Evolutionary conservation across 2,797 vertebrate species (phyloP).

Genomic region (Limnodromus scolopaceus): DNA sequence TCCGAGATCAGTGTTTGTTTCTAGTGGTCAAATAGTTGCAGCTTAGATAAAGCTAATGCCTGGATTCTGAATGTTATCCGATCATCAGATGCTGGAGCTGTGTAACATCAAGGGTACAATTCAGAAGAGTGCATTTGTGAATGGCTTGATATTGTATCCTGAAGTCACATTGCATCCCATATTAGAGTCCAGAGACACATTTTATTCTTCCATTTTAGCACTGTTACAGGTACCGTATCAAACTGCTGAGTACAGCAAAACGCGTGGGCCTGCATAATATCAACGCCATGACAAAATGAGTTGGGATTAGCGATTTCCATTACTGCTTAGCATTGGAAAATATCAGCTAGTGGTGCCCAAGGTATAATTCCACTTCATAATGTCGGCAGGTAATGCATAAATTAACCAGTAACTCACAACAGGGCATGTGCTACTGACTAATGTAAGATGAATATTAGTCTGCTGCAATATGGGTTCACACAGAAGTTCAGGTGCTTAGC

Average conservation of each 20-base stretch:
- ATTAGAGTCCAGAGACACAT: not conserved
- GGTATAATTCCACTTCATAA: constrained; percentile 8
- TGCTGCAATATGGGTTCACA: not conserved
- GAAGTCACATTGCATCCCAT: not conserved
- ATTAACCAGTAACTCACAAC: not conserved
- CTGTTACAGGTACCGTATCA: not conserved
- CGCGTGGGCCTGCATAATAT: not conserved
- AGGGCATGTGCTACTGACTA: not conserved
- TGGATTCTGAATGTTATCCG: not conserved
- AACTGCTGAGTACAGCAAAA: constrained; percentile 28
- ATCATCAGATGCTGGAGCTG: not conserved
- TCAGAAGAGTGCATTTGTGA: not conserved
- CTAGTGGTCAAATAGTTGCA: not conserved
- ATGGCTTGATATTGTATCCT: not conserved
- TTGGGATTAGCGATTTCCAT: constrained; percentile 3
- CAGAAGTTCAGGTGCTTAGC: not conserved
- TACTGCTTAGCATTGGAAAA: constrained; percentile 19
- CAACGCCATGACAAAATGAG: constrained; percentile 9
- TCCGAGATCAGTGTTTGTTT: not conserved
- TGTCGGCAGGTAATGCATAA: not conserved
- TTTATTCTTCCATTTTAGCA: not conserved
- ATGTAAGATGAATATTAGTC: not conserved
- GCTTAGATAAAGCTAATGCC: not conserved
- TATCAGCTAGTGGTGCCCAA: not conserved
- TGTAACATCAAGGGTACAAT: not conserved